Evolutionary conservation across 2,888 invertebrate genomes (phyloP), one percentile per base, ranked within the genome.

Genomic region (Tetranychus piercei): DNA sequence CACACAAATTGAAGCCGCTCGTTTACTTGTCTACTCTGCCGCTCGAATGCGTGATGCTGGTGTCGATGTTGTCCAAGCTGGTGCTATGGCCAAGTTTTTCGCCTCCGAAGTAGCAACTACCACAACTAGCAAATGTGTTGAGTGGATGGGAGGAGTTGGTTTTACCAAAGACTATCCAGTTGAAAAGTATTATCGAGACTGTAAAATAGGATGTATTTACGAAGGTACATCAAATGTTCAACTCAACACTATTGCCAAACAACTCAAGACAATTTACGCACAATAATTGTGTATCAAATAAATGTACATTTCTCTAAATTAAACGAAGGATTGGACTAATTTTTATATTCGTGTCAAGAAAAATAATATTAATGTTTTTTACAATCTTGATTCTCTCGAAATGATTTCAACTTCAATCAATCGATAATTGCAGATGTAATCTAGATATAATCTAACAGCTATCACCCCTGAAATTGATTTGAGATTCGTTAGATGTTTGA

Each of bases 141-240:
- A 97, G 82, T 94, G 93, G 87, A 92, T 97, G 92, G 96, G 96
- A 1, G 96, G 96, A 15, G 93, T 97, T 44, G 97, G 96, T 34
- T 96, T 93, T 83, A 94, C 94, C 0, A 90, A 89, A 80, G 94
- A 94, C 81, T 95, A 91, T 82, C 94, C 94, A 0, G 91, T 95
- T 79, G 97, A 97, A 82, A 97, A 97, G 83, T 94, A 87, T 85
- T 97, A 91, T 85, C 86, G 97, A 76, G 97, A 97, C 81, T 89
- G 89, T 78, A 97, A 97, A 85, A 93, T 96, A 79, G 97, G 96
- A 43, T 90, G 94, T 43, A 94, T 97, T 80, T 97, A 97, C 81
- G 97, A 97, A 83, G 97, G 97, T 75, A 96, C 97, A 20, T 91
- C 90, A 79, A 97, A 97, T 81, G 95, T 97, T 86, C 96, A 97